Evolutionary conservation across 2,113 vertebrate species (phyloP).

Genomic region (Gymnobelideus leadbeateri): DNA sequence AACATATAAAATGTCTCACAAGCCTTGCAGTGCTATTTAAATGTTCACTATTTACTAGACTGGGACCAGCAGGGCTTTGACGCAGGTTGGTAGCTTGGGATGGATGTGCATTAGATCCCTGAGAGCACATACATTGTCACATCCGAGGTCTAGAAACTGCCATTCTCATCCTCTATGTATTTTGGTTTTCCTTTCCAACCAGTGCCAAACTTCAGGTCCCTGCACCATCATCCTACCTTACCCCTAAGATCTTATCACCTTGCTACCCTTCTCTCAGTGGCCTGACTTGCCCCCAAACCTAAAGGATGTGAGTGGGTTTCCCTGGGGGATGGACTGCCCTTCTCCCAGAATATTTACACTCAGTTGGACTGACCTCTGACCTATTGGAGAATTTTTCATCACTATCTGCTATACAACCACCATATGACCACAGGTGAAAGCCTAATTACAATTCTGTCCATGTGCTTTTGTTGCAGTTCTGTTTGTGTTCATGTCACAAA

Average conservation of each 20-base stretch:
- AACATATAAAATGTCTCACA: too few species aligned
- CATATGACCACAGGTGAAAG: too few species aligned
- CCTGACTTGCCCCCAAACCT: too few species aligned
- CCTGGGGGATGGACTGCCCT: too few species aligned
- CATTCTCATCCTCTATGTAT: not conserved
- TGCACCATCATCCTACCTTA: not conserved
- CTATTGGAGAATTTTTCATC: not conserved
- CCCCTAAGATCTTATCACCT: not conserved
- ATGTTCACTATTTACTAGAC: not conserved
- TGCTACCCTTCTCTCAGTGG: not conserved
- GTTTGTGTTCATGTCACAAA: too few species aligned
- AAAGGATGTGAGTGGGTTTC: too few species aligned
- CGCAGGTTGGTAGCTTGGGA: not conserved
- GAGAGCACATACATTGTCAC: not conserved
- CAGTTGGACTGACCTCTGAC: not conserved
- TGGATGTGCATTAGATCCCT: not conserved
- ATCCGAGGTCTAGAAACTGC: not conserved
- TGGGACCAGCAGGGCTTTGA: not conserved
- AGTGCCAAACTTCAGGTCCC: not conserved
- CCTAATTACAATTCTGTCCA: too few species aligned
- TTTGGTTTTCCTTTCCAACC: not conserved
- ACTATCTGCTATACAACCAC: not conserved
- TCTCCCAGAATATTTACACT: too few species aligned
- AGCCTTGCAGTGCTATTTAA: not conserved
- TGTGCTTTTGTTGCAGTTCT: too few species aligned